Evolutionary conservation across 1,140 invertebrate species (phyloP), one percentile per base, ranked within the genome.

Genomic region (Cephus cinctus): DNA sequence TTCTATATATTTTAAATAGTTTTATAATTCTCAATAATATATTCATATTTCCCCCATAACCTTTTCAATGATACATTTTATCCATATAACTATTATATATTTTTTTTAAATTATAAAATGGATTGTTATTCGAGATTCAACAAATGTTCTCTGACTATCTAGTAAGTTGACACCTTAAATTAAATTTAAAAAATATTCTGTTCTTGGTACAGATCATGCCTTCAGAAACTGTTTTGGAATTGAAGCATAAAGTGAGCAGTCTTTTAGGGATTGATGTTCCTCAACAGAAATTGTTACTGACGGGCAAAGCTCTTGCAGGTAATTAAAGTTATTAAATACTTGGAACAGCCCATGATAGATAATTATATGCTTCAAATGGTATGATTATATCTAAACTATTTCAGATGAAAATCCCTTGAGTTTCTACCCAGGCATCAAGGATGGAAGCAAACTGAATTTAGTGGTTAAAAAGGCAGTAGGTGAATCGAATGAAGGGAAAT

Each of bases 341-440:
- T 8, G 6, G 6, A 8, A 27, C n/a, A 27, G 25, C 43, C 51
- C 43, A 21, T 31, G 34, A 45, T 27, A 32, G 15, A 8, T 52
- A 25, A 42, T 23, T 27, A 39, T 54, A 41, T 30, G 23, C 47
- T 35, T 22, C 8, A 18, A 4, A 39, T 42, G 18, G 4, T n/a
- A n/a, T 14, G 16, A 34, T 20, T 32, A 22, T 25, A 38, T 27
- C 36, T 23, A 25, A 32, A 23, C 43, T 47, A 20, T 68, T 64
- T 31, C 39, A 77, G 75, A 77, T 47, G 71, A 74, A 38, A 71
- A 76, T 44, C 57, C 59, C 6, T 47, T 77, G 44, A 71, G 69
- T 52, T 76, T 75, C 49, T 77, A 77, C 39, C 72, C 75, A 6
- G 73, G 69, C 21, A 77, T 77, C 4, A 76, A 71, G 46, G 75